phyloP scores from a whole-genome alignment of 2,888 invertebrate genomes.

The Amphipyra tragopoginis region DNA sequence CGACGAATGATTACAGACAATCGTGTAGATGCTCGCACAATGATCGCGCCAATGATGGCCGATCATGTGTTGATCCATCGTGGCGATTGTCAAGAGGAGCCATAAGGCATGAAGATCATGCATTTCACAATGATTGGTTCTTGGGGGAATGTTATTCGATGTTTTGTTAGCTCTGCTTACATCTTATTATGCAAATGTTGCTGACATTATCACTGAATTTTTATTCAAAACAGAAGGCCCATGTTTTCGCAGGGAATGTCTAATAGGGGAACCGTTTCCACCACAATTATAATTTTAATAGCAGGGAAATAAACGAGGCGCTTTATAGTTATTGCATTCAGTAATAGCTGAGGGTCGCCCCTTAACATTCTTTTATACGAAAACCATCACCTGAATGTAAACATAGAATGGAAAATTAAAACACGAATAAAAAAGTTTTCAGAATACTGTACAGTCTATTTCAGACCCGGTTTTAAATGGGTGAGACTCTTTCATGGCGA shows the following conservation, averaged over 20 bases:
- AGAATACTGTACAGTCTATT: conserved; percentile 30
- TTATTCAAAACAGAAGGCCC: neutral
- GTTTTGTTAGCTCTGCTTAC: too few relatives aligned
- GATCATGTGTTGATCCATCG: too few relatives aligned
- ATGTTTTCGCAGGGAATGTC: neutral
- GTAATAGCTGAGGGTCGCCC: neutral
- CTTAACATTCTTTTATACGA: neutral
- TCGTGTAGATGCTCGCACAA: too few relatives aligned
- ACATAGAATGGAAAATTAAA: conserved; percentile 3
- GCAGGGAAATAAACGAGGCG: conserved; percentile 6
- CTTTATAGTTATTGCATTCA: conserved; percentile 3
- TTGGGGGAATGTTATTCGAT: too few relatives aligned
- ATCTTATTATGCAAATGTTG: too few relatives aligned
- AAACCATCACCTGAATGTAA: neutral
- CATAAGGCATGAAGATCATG: too few relatives aligned
- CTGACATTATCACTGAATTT: neutral
- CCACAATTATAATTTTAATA: conserved; percentile 14
- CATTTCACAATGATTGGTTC: too few relatives aligned
- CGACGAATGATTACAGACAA: too few relatives aligned
- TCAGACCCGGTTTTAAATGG: conserved; percentile 25
- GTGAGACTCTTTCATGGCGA: conserved; percentile 19
- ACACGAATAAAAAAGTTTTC: conserved; percentile 18
- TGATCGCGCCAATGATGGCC: too few relatives aligned
- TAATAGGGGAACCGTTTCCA: neutral
- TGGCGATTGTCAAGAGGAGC: too few relatives aligned